Percentiles rank a stretch among this genome's conserved stretches.
Evolutionary conservation across 2,888 invertebrate species (phyloP).

Genomic region (Caenorhabditis panamensis): DNA sequence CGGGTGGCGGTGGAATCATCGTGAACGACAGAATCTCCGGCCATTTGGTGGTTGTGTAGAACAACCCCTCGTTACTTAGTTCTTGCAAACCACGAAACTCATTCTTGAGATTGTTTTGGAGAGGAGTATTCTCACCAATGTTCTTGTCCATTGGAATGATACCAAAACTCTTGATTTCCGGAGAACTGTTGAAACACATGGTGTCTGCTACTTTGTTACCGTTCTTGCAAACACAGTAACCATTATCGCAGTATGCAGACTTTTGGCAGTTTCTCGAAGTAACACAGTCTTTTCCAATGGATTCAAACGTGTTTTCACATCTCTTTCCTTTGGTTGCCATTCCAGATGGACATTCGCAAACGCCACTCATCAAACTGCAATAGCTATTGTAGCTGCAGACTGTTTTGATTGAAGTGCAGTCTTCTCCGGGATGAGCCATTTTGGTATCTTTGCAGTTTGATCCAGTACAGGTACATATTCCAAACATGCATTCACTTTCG

Average conservation of each 20-base stretch:
- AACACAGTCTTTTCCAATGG: conserved; percentile 75
- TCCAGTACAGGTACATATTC: conserved; percentile 65
- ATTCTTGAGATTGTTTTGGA: conserved; percentile 52
- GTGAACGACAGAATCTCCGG: conserved; percentile 51
- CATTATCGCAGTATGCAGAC: conserved; percentile 79
- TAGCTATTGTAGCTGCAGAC: conserved; percentile 73
- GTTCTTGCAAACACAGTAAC: conserved; percentile 74
- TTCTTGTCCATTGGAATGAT: conserved; percentile 57
- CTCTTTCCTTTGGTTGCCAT: conserved; percentile 67
- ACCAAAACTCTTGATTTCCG: conserved; percentile 59
- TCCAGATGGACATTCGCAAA: conserved; percentile 80
- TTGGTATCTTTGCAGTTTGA: conserved; percentile 64
- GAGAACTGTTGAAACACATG: conserved; percentile 49
- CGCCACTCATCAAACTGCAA: conserved; percentile 76
- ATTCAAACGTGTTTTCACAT: conserved; percentile 72
- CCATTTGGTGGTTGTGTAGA: conserved; percentile 59
- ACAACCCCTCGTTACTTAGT: conserved; percentile 45
- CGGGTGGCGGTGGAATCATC: conserved; percentile 48
- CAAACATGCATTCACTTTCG: conserved; percentile 64
- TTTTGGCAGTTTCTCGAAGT: conserved; percentile 75
- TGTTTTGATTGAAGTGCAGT: conserved; percentile 64
- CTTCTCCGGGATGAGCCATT: conserved; percentile 75
- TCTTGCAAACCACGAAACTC: conserved; percentile 52
- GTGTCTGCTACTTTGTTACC: conserved; percentile 32
- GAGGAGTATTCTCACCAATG: conserved; percentile 53